These are phyloP conservation scores for Lithophane socia DNA, from an alignment of 2,888 invertebrate species.

Conservation along the genomic window DNA sequence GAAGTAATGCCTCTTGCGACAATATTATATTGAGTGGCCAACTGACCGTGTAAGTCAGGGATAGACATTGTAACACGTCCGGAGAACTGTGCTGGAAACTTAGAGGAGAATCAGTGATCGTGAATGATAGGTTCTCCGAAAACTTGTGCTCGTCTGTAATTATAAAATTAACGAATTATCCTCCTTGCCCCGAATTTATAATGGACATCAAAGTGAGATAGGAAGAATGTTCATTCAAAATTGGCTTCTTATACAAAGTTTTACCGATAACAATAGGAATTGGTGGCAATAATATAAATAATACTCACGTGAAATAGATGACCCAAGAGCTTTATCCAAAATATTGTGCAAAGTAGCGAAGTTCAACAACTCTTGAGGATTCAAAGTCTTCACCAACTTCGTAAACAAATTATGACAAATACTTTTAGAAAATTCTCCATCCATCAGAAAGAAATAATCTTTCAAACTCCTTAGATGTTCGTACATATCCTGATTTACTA, in stretches of 20 bases:
- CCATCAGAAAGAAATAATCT: constrained; percentile 94
- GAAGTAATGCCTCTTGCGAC: constrained; percentile 92
- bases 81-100: constrained; percentile 92
- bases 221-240: not conserved
- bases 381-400: constrained; percentile 91
- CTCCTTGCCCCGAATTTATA: not conserved
- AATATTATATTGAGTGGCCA: constrained; percentile 96
- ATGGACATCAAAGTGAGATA: not conserved
- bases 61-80: constrained; percentile 92
- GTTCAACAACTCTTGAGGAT: constrained; percentile 93
- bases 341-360: constrained; percentile 92
- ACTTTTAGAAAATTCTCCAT: constrained; percentile 94
- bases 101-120: constrained; percentile 91
- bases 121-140: constrained; percentile 91
- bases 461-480: constrained; percentile 94
- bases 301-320: constrained; percentile 91
- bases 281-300: not conserved
- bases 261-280: not conserved
- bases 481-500: constrained; percentile 92
- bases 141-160: constrained; percentile 90
- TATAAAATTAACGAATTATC: not conserved
- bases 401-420: constrained; percentile 93
- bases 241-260: not conserved
- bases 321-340: constrained; percentile 92
- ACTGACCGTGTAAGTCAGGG: constrained; percentile 92